These are phyloP conservation scores for Cyanoliseus patagonus DNA, from an alignment of 2,113 vertebrate species.

Conservation along the genomic window DNA sequence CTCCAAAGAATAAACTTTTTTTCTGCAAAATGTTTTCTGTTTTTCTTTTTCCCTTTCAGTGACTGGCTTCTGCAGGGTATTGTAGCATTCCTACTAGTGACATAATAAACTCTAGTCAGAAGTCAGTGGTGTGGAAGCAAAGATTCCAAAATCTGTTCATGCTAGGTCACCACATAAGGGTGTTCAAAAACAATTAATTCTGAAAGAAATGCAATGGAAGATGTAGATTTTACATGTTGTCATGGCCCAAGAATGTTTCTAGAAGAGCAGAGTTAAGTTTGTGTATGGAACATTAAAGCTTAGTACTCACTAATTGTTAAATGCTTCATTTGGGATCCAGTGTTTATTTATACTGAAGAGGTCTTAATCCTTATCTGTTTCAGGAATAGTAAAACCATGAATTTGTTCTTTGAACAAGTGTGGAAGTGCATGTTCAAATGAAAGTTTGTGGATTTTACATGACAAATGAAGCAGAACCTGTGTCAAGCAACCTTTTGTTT, in stretches of 20 bases:
- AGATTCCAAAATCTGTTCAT: background rate
- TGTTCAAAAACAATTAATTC: background rate
- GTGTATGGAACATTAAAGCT: accelerated
- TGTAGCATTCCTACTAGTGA: background rate
- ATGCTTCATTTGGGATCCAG: background rate
- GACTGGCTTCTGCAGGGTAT: background rate
- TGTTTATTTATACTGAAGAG: background rate
- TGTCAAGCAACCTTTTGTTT: background rate
- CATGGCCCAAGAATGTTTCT: background rate
- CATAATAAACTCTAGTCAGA: background rate
- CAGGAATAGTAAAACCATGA: background rate
- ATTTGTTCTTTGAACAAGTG: background rate
- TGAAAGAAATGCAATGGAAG: background rate
- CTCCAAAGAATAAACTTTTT: background rate
- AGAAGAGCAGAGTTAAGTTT: background rate
- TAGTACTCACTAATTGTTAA: background rate
- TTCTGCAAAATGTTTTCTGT: background rate
- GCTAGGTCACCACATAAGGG: background rate
- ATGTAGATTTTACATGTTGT: background rate
- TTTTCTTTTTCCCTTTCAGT: background rate
- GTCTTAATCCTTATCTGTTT: background rate
- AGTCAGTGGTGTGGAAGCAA: background rate
- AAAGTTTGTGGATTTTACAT: background rate
- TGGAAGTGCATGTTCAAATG: background rate
- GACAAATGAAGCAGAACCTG: background rate